Evolutionary conservation across 1,140 invertebrate species (phyloP), one percentile per base, ranked within the genome.

Genomic region (Drosophila orosa): DNA sequence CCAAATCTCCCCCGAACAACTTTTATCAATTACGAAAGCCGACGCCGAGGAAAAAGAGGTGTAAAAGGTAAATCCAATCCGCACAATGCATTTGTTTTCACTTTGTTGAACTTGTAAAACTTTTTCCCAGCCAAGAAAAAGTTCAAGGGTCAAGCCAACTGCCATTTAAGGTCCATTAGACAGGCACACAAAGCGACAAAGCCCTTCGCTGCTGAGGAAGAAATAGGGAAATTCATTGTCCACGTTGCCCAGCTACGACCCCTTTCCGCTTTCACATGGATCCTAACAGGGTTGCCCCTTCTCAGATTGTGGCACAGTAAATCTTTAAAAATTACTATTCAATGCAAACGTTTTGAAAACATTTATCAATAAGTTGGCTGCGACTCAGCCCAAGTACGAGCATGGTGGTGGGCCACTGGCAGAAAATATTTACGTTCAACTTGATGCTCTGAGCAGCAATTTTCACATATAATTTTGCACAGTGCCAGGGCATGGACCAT

Each of bases 311-410:
- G 29, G 31, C 7, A 29, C 66, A 71, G 65, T 91, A 91, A 91
- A 91, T 91, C 90, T 91, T 90, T 71, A 91, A 91, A 91, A 91
- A 91, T 91, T 80, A 80, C 82, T 78, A 78, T 90, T 90, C 82
- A 90, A 87, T 90, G 90, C 74, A 76, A 80, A 81, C 77, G 77
- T 90, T 91, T 81, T 81, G 50, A 78, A 86, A 83, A 89, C 82
- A 87, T 90, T 89, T 80, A 91, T 91, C 89, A 91, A 91, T 80
- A 73, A 63, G 76, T 78, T 80, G 52, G 63, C 74, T 60, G 13
- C 37, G 27, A 68, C 40, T 71, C 54, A 39, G 19, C 33, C 47
- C 63, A 48, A 66, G 48, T 67, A 73, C 58, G 60, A 48, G 67
- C 65, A 63, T 72, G 12, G 19, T 33, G 37, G 68, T 75, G 57